A percentile compares a stretch with the other conserved stretches of the same genome.
Evolutionary conservation across 64 coral and sea anemone genomes (phyloP).

Genomic region (Stichodactyla mertensii): DNA sequence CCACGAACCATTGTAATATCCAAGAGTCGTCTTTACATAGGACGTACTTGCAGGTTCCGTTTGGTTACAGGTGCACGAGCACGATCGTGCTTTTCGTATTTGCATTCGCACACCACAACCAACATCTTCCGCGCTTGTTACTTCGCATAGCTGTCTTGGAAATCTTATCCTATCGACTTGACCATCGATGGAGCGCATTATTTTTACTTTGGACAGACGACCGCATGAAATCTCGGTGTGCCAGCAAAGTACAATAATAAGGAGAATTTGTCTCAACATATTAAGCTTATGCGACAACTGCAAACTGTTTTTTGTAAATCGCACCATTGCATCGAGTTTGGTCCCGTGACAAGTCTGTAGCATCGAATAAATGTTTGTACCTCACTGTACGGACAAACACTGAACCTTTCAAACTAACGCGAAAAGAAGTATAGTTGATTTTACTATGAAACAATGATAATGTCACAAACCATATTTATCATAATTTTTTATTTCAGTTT

Average conservation of each 20-base stretch:
- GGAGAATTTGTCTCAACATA: neutral
- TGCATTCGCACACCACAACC: neutral
- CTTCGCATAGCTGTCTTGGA: neutral
- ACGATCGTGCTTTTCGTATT: neutral
- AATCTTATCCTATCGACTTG: neutral
- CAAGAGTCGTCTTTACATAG: neutral
- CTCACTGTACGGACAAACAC: neutral
- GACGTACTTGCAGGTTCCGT: neutral
- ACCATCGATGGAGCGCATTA: neutral
- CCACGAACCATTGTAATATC: conserved; percentile 2
- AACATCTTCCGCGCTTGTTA: neutral
- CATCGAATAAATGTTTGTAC: neutral
- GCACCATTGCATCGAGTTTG: neutral
- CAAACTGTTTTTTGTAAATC: neutral
- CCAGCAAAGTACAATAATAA: neutral
- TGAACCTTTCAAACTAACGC: neutral
- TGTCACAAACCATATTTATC: neutral
- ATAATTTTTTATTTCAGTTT: neutral
- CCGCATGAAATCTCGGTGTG: neutral
- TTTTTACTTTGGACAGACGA: neutral
- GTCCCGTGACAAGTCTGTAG: neutral
- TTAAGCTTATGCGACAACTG: neutral
- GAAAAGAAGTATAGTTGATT: neutral
- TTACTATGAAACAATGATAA: neutral
- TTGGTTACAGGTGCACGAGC: neutral